Evolutionary conservation across 2,888 invertebrate genomes (phyloP), one percentile per base, ranked within the genome.

Genomic region (Caenorhabditis sp.): DNA sequence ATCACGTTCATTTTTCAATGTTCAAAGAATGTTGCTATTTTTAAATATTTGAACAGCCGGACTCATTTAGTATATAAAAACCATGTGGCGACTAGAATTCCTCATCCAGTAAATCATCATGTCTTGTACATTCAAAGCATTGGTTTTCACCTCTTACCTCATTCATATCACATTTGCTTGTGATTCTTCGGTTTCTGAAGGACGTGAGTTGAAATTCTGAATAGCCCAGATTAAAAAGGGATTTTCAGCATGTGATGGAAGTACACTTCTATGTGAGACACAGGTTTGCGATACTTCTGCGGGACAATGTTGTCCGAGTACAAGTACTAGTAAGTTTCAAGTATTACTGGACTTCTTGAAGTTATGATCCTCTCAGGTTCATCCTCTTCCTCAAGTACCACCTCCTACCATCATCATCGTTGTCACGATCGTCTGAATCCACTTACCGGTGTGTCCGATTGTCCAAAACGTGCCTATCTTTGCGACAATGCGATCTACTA

Each of bases 381-480:
- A n/a, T n/a, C n/a, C 23, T 21, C 53, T 4, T 12, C 53, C 8
- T 4, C 53, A 7, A n/a, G n/a, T 2, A n/a, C 56, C 1, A 2
- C 26, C 26, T 4, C 4, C 56, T 14, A 23, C 56, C 17, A 7
- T 26, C 25, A 56, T 1, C 12, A 10, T 14, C 17, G 60, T 53
- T 72, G 72, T 36, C 60, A 38, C 26, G 72, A 72, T 53, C 64
- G 64, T 36, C 21, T 72, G 21, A 72, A 72, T 38, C 72, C 67
- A 50, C 58, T 64, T 1, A 72, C 72, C 12, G 72, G 72, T 59
- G 72, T 72, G 2, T 72, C 72, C 1, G 72, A 72, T 36, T 72
- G 72, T 26, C 61, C 72, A 49, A 67, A 64, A 36, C 67, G 64
- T 26, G 72, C 72, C 17, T 59, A 66, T 5, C 58, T 71, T n/a